Conservation (phyloP, 2,888 invertebrate genomes). For the Xanthorhoe designata region DNA sequence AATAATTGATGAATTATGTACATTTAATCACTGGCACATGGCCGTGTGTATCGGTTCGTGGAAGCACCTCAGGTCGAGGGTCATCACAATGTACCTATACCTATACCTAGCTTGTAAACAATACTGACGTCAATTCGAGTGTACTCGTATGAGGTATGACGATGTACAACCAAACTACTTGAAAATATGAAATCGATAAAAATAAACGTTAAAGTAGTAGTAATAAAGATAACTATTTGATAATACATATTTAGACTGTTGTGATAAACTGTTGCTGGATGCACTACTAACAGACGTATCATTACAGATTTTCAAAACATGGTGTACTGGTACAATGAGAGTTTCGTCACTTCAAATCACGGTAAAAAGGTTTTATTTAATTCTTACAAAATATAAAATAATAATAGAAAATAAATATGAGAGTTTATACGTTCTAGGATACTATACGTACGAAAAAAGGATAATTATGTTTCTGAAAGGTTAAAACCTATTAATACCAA, state of each 20-base stretch:
- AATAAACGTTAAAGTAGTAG: neutral
- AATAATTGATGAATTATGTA: conserved; percentile 5
- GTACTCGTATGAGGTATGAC: neutral
- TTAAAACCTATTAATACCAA: too few relatives aligned
- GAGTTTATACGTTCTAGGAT: too few relatives aligned
- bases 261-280: neutral
- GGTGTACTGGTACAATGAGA: too few relatives aligned
- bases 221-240: neutral
- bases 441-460: too few relatives aligned
- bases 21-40: conserved; percentile 28
- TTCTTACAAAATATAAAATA: too few relatives aligned
- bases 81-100: neutral
- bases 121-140: conserved; percentile 21
- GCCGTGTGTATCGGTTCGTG: conserved; percentile 23
- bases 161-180: neutral
- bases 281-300: too few relatives aligned
- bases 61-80: conserved; percentile 22
- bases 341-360: too few relatives aligned
- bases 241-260: neutral
- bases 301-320: too few relatives aligned
- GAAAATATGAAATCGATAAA: neutral
- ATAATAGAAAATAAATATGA: too few relatives aligned
- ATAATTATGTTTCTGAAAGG: too few relatives aligned
- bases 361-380: too few relatives aligned
- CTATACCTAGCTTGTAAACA: conserved; percentile 27